phyloP scores from a whole-genome alignment of 2,113 vertebrate species.

The Dasypus novemcinctus region DNA sequence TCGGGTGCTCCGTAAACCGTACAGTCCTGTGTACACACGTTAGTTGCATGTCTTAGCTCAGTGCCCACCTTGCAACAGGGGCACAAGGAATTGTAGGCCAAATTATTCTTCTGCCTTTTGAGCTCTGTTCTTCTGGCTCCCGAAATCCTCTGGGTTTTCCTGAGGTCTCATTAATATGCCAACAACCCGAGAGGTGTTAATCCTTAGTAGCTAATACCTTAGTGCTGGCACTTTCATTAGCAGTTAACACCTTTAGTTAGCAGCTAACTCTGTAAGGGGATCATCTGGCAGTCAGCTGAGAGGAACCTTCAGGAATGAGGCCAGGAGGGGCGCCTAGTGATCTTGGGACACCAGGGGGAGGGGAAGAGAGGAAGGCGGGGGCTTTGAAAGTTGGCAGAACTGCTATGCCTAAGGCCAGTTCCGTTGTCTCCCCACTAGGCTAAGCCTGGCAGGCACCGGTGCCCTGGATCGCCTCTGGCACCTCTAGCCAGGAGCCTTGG shows the following conservation, averaged over 20 bases:
- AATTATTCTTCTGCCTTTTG: neutral
- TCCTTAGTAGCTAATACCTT: constrained; percentile 65
- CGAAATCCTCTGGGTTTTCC: neutral
- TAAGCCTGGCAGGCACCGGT: accelerated
- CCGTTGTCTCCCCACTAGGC: neutral
- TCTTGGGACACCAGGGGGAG: neutral
- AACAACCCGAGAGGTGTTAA: constrained; percentile 71
- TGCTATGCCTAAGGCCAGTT: neutral
- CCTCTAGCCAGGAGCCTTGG: neutral
- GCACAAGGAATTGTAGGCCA: neutral
- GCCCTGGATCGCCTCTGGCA: neutral
- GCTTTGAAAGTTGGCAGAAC: neutral
- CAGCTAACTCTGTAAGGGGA: constrained; percentile 16
- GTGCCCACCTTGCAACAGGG: neutral
- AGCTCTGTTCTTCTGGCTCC: neutral
- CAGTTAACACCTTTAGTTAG: constrained; percentile 65
- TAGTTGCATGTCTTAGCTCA: neutral
- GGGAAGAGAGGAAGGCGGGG: neutral
- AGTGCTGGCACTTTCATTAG: constrained; percentile 53
- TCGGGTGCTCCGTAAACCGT: neutral
- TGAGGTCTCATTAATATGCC: constrained; percentile 65
- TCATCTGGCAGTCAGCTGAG: neutral
- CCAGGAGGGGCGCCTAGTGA: neutral
- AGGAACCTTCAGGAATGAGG: neutral
- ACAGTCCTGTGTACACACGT: neutral